Base-by-base conservation (phyloP, 2,797 vertebrate species). In the Enteromius mattozi region DNA sequence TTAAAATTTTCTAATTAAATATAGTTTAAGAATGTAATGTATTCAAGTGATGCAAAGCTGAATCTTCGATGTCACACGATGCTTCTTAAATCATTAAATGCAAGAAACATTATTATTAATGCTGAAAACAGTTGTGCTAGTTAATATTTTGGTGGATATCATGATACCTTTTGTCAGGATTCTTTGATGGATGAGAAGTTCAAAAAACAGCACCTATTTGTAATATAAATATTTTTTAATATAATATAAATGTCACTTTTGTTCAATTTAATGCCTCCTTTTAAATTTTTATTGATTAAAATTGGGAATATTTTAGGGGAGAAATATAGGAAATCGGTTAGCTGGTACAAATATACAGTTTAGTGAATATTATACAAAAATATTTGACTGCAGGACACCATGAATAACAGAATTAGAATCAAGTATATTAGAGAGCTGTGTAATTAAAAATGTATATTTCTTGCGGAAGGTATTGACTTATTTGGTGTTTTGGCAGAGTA, bases 401-500 rank as follows among this genome's bases (percentile, higher is more conserved):
- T 21, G 33, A 37, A 35, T 68, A 16, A 65, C 61, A 16, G 27
- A 63, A 63, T 30, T 30, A n/a, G 19, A 75, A 37, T 35, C 0
- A 35, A 49, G 8, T 12, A 51, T 74, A 33, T 33, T 51, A 74
- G 71, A 74, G 1, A 51, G 45, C 71, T 9, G 27, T 49, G 45
- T n/a, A 35, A n/a, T 75, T 54, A 65, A 30, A 65, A 33, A 6
- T 13, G 7, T 21, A 54, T 54, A 75, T 54, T 59, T 75, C 10
- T 47, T n/a, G 19, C 30, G 37, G 10, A 54, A 76, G 19, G 45
- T 21, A 17, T 56, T 21, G 16, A 74, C 30, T 51, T 37, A 30
- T 56, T 69, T 83, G 37, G 9, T 12, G 13, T 37, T 1, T 30
- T 77, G 35, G 19, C 90, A 99, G 98, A 98, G 87, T 99, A 96